Conservation (phyloP, 2,888 invertebrate genomes). For the Sinodicranocentrus sp. region DNA sequence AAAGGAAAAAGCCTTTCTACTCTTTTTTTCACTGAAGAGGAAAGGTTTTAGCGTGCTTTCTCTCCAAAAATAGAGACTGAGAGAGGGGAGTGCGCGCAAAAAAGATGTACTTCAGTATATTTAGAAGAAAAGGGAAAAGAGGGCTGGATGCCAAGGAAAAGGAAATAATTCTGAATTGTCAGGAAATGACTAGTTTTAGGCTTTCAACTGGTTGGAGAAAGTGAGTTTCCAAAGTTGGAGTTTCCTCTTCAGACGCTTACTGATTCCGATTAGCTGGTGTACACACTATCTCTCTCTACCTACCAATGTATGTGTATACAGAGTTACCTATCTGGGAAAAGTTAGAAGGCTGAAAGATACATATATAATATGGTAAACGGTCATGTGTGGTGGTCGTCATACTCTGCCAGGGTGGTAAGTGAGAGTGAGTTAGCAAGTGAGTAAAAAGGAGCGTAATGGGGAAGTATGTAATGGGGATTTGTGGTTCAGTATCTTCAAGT, state of each 20-base stretch:
- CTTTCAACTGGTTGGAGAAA: conserved; percentile 56
- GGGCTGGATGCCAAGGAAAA: conserved; percentile 48
- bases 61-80: too few species aligned
- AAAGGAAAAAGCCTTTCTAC: conserved; percentile 31
- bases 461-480: conserved; percentile 53
- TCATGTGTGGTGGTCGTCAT: too few species aligned
- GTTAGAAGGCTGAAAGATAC: conserved; percentile 38
- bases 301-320: neutral
- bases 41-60: conserved; percentile 12
- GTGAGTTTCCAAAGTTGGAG: conserved; percentile 47
- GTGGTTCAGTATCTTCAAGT: conserved; percentile 60
- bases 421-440: conserved; percentile 2
- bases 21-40: conserved; percentile 4
- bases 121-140: conserved; percentile 23
- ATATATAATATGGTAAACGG: too few species aligned
- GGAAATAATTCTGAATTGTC: conserved; percentile 68
- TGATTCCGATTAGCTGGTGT: conserved; percentile 52
- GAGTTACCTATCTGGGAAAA: too few species aligned
- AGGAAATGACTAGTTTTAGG: conserved; percentile 67
- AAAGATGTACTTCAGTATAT: too few species aligned
- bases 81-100: neutral
- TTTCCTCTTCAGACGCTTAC: conserved; percentile 54
- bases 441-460: conserved; percentile 26
- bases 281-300: neutral
- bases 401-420: conserved; percentile 39